Evolutionary conservation across 2,888 invertebrate genomes (phyloP), one percentile per base, ranked within the genome.

Genomic region (Drosophila borealis): DNA sequence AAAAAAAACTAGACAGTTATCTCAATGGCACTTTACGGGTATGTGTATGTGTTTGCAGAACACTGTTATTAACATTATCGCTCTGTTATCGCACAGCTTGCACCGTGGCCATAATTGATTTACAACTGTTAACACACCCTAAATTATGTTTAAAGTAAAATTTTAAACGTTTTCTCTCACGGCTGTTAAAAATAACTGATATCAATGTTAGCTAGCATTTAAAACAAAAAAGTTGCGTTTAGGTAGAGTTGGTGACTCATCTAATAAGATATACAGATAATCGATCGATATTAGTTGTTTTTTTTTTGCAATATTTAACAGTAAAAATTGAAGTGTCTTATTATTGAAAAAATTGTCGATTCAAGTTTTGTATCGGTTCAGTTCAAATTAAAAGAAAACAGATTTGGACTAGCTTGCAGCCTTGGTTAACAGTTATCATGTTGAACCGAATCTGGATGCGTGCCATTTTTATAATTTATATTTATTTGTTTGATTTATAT

Each of bases 61-160:
- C n/a, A n/a, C 21, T 39, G 21, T 51, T 50, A 59, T 48, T 48
- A 25, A 29, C 46, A 48, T 37, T 48, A 56, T 46, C 29, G 36
- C 6, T 25, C 25, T 56, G 37, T 56, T 56, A 39, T 48, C 56
- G 37, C 17, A 6, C 21, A 21, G 13, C 13, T 25, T 45, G 25
- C 45, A 25, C 10, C 11, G 25, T 46, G 48, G 14, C 11, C 14
- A 10, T 13, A 48, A 56, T 29, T 46, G 25, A 11, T 56, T 56
- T 10, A 37, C 48, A 56, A 14, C 14, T 45, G 45, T 45, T 45
- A 45, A 45, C 29, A 29, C 8, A 8, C 29, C 8, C 29, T 1
- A 21, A 41, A 19, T 33, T 11, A 11, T 36, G 36, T 36, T 36
- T 36, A 41, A 13, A 13, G 21, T 19, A 8, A 13, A 4, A 33